Conservation (phyloP, 2,888 invertebrate genomes). For the Idaea aversata region DNA sequence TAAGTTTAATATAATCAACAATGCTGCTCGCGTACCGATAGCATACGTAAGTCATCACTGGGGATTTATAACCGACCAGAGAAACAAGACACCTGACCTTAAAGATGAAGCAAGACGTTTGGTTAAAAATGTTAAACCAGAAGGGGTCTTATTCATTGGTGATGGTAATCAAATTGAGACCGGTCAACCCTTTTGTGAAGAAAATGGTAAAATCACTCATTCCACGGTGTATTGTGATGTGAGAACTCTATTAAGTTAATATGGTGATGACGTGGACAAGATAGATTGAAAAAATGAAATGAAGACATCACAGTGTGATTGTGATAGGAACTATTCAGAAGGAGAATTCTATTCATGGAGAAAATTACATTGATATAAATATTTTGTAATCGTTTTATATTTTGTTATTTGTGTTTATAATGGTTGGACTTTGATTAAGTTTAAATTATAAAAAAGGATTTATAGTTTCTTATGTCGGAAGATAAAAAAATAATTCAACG, state of each 20-base stretch:
- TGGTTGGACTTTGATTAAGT: neutral
- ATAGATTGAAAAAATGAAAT: constrained; percentile 58
- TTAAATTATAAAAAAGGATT: neutral
- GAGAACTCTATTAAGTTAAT: constrained; percentile 77
- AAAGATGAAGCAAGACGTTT: constrained; percentile 23
- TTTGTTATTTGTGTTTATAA: neutral
- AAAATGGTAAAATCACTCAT: constrained; percentile 71
- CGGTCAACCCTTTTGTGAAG: constrained; percentile 78
- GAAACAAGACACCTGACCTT: constrained; percentile 58
- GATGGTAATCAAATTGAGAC: constrained; percentile 75
- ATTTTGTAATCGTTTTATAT: neutral
- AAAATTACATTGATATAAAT: neutral
- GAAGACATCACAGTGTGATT: constrained; percentile 55
- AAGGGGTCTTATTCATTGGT: constrained; percentile 49
- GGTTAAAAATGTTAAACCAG: constrained; percentile 25
- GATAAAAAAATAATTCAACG: too few relatives aligned
- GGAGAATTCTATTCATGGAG: neutral
- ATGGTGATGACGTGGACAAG: constrained; percentile 58
- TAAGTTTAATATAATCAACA: constrained; percentile 80
- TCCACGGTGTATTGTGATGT: constrained; percentile 72
- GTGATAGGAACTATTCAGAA: neutral
- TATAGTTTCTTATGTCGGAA: neutral
- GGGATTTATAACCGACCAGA: constrained; percentile 52
- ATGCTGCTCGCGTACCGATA: constrained; percentile 75
- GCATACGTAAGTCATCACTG: constrained; percentile 75